Base-by-base conservation (phyloP, 1,140 invertebrate species). In the Lordiphosa mommai region DNA sequence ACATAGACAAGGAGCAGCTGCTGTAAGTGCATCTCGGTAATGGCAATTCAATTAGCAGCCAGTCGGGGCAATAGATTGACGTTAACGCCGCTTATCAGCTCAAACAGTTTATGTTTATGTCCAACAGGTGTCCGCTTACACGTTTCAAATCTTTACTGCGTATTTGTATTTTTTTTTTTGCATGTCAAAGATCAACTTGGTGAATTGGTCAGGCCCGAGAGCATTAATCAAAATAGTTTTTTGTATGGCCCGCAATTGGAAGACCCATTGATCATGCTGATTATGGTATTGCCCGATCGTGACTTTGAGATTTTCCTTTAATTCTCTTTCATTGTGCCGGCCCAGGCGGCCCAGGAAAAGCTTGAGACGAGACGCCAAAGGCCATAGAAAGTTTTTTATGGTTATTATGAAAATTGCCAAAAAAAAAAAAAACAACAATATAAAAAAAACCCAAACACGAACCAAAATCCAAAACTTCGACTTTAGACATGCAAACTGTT, bases 231-330 rank as follows among this genome's bases (percentile, higher is more conserved):
- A 80, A 66, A 56, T 38, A 69, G 34, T 33, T 29, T 48, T 74
- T 66, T 61, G 56, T 66, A 59, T 69, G 64, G 47, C 38, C 36
- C 47, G 49, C 46, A 43, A 43, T 43, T 43, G 40, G 27, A 23
- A 43, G 40, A 43, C 38, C 52, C 72, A 73, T 77, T 77, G 73
- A 77, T 80, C 73, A 65, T 47, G 69, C 64, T 61, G 74, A 80
- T 82, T 82, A 82, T 76, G 76, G 49, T 46, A 52, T 57, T 63
- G 59, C 51, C 47, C 40, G 76, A 76, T 80, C 76, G 76, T 80
- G 76, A 84, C 76, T 82, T 72, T 84, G 77, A 80, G 82, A 84
- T 80, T 80, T 72, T 66, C 70, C 51, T 63, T 68, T 72, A 82
- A 80, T 80, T 80, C 84, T 84, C 61, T 57, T 17, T 27, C 48